Conservation (phyloP, 2,797 vertebrate genomes). For the Semaprochilodus insignis region DNA sequence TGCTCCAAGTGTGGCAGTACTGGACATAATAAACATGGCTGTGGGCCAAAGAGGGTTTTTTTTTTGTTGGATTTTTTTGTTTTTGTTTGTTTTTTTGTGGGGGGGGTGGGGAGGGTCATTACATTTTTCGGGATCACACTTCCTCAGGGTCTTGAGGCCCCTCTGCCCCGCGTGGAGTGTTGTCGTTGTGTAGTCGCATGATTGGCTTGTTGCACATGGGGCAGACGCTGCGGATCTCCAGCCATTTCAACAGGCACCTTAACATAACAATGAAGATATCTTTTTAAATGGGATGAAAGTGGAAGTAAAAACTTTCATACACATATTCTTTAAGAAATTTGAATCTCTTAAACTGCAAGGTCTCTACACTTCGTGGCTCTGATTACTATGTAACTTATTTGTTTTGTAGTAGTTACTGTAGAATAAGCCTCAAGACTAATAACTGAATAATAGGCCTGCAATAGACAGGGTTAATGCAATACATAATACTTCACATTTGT, state of each 20-base stretch:
- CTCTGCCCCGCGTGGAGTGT: constrained; percentile 76
- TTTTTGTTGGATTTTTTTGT: neutral
- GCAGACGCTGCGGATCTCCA: constrained; percentile 87
- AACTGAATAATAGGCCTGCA: neutral
- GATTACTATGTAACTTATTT: too few species aligned
- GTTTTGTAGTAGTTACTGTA: too few species aligned
- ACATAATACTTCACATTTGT: neutral
- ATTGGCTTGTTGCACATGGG: constrained; percentile 89
- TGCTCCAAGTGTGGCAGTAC: constrained; percentile 32
- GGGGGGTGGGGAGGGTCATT: constrained; percentile 12
- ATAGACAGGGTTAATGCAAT: too few species aligned
- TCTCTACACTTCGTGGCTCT: too few species aligned
- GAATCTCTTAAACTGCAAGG: too few species aligned
- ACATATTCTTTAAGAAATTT: too few species aligned
- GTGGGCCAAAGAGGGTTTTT: constrained; percentile 1
- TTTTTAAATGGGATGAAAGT: neutral
- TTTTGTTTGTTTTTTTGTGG: neutral
- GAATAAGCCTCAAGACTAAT: neutral
- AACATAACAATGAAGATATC: constrained; percentile 5
- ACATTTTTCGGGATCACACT: constrained; percentile 71
- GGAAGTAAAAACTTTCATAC: too few species aligned
- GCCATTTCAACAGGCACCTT: constrained; percentile 88
- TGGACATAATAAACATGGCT: constrained; percentile 33
- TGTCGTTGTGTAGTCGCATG: constrained; percentile 80
- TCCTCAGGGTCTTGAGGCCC: constrained; percentile 82